Evolutionary conservation across 2,888 invertebrate species (phyloP).

Genomic region (Rhorus exstirpatorius): DNA sequence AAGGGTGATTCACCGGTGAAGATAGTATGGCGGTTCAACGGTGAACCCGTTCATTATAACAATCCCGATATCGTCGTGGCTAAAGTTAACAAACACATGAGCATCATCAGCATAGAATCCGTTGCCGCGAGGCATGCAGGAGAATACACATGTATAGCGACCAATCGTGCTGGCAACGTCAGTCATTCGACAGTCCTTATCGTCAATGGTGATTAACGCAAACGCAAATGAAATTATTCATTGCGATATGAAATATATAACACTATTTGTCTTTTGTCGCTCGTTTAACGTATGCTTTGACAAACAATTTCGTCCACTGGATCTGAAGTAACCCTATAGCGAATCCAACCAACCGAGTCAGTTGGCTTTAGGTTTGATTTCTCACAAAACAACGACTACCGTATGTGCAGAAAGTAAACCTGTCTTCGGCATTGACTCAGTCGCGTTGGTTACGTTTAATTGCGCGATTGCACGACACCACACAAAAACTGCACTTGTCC

Average conservation of each 20-base stretch:
- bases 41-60: conserved; percentile 76
- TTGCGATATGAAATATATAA: neutral
- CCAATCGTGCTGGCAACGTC: conserved; percentile 87
- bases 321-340: conserved; percentile 9
- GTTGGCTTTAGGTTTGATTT: neutral
- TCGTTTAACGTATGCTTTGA: conserved; percentile 39
- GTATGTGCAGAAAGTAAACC: neutral
- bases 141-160: conserved; percentile 88
- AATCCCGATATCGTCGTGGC: conserved; percentile 86
- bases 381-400: neutral
- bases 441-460: conserved; percentile 2
- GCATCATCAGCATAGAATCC: conserved; percentile 90
- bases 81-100: conserved; percentile 87
- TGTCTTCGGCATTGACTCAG: neutral
- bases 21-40: conserved; percentile 92
- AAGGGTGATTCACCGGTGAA: conserved; percentile 93
- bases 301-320: conserved; percentile 32
- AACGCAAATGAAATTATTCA: neutral
- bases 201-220: conserved; percentile 86
- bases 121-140: conserved; percentile 91
- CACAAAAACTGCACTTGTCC: conserved; percentile 11
- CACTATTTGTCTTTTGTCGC: conserved; percentile 22
- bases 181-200: conserved; percentile 87
- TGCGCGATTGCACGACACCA: conserved; percentile 46
- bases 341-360: neutral